Percentiles rank a stretch among this genome's conserved stretches.
These are phyloP conservation scores for Xyrichtys novacula DNA, from an alignment of 2,797 vertebrate genomes.

Conservation along the genomic window DNA sequence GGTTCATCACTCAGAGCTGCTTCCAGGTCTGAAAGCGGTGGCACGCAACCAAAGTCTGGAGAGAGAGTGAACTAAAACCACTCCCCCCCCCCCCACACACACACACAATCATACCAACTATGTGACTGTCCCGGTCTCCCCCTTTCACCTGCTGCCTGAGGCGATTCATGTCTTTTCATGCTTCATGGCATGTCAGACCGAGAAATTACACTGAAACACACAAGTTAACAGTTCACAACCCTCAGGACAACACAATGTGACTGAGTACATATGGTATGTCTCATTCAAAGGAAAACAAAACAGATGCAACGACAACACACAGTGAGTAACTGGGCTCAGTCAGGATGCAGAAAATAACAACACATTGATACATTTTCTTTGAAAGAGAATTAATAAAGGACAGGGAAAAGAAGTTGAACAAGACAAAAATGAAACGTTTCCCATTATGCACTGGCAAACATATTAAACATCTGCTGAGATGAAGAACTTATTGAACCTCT, in stretches of 20 bases:
- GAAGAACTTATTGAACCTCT: neutral
- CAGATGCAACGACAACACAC: neutral
- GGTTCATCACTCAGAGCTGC: constrained; percentile 44
- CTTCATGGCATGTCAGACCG: constrained; percentile 18
- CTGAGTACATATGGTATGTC: constrained; percentile 17
- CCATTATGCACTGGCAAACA: neutral
- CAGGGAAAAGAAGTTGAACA: neutral
- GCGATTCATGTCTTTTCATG: constrained; percentile 48
- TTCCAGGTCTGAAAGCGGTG: constrained; percentile 45
- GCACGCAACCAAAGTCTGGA: constrained; percentile 61
- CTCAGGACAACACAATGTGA: constrained; percentile 11
- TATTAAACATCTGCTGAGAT: neutral
- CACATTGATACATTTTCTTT: constrained; percentile 10
- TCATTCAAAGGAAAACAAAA: constrained; percentile 8
- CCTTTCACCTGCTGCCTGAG: constrained; percentile 23
- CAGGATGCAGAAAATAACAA: neutral
- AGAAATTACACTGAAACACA: neutral
- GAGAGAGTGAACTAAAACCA: constrained; percentile 17
- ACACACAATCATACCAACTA: constrained; percentile 14
- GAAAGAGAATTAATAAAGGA: neutral
- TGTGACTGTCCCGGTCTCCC: constrained; percentile 24
- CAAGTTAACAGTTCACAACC: constrained; percentile 15
- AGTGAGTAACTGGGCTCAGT: neutral
- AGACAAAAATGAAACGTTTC: neutral
- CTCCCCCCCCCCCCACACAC: neutral